Evolutionary conservation across 2,113 vertebrate genomes (phyloP).

Genomic region (Mastomys natalensis): DNA sequence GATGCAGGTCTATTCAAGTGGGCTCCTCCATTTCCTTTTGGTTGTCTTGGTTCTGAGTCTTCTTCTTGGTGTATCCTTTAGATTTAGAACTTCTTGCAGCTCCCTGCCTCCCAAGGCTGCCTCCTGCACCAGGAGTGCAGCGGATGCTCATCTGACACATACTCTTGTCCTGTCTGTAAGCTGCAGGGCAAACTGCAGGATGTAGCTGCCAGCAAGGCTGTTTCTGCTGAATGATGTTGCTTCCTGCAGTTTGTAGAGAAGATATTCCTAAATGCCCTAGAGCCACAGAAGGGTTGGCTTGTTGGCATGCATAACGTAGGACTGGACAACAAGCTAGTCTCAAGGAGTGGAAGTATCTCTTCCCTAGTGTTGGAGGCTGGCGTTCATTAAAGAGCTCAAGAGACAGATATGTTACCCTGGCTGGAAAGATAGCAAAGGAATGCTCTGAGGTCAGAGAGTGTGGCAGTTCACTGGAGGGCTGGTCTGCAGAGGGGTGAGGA

Average conservation of each 20-base stretch:
- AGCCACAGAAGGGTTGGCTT: background rate
- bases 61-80: background rate
- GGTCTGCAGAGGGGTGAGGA: background rate
- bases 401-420: too few species aligned
- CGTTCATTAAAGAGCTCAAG: background rate
- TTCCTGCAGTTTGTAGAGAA: background rate
- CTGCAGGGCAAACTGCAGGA: background rate
- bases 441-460: background rate
- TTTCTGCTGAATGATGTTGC: background rate
- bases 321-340: background rate
- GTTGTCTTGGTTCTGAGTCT: background rate
- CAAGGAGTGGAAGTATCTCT: background rate
- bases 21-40: background rate
- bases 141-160: background rate
- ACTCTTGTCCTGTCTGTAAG: background rate
- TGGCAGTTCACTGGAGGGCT: too few species aligned
- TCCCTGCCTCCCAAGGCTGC: background rate
- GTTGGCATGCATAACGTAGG: background rate
- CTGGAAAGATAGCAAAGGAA: background rate
- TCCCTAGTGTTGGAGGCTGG: background rate
- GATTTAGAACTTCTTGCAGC: background rate
- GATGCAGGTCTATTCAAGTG: background rate
- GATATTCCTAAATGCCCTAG: background rate
- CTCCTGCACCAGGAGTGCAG: background rate
- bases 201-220: accelerated